These are phyloP conservation scores for Spodoptera litura DNA, from an alignment of 1,140 invertebrate genomes.

Conservation along the genomic window DNA sequence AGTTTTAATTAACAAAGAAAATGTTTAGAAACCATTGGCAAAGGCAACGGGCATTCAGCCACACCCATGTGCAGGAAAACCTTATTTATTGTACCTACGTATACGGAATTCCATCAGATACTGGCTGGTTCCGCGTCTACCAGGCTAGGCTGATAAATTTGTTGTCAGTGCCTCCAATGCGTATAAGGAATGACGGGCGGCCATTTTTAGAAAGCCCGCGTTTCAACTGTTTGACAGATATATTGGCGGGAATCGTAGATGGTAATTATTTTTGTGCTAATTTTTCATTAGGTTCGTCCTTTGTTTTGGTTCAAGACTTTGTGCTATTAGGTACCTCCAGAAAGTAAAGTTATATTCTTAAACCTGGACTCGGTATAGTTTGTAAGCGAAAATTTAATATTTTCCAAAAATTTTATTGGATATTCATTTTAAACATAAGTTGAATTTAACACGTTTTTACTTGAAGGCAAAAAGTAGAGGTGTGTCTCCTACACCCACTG, in stretches of 20 bases:
- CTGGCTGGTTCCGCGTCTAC: conserved; percentile 39
- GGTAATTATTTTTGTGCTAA: not conserved
- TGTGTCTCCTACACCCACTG: no score
- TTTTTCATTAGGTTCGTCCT: not conserved
- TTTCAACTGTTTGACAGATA: conserved; percentile 29
- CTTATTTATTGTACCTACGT: conserved; percentile 39
- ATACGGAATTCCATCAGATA: conserved; percentile 40
- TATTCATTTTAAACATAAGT: no score
- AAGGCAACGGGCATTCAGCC: not conserved
- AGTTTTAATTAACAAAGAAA: conserved; percentile 19
- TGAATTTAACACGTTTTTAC: no score
- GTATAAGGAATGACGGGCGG: conserved; percentile 44
- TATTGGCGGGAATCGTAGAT: not conserved
- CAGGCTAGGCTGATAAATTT: conserved; percentile 46
- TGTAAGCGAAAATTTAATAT: no score
- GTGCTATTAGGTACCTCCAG: no score
- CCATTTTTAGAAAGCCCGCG: conserved; percentile 37
- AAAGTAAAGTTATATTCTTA: no score
- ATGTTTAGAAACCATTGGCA: not conserved
- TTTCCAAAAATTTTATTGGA: no score
- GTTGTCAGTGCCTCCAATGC: conserved; percentile 32
- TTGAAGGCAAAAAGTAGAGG: no score
- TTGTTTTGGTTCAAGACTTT: no score
- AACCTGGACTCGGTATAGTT: no score
- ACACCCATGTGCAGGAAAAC: conserved; percentile 35